Evolutionary conservation across 2,113 vertebrate species (phyloP), one percentile per base, ranked within the genome.

Genomic region (Neodontobutis hainanensis): DNA sequence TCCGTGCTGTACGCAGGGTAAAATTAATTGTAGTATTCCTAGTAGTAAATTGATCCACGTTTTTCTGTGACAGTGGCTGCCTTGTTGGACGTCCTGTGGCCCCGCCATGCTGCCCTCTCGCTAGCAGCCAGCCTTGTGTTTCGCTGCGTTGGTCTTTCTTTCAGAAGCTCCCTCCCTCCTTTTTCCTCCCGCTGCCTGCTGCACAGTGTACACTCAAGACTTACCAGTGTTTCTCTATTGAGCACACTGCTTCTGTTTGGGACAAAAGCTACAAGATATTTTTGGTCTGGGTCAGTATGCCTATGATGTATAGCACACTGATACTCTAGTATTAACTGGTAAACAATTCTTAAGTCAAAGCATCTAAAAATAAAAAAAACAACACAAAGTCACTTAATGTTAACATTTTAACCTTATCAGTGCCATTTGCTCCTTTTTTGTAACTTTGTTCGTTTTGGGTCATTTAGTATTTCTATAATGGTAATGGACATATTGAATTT

Each of bases 51-150:
- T 94, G 87, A 95, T 92, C 90, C 95, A 94, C 66, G 94, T 93
- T 85, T 94, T 94, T 61, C 92, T 92, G 88, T 94, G 94, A 88
- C 94, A 89, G 86, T 85, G 89, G 91, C 92, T 88, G 92, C 93
- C 86, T 73, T 91, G 91, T 76, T 91, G 92, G 91, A 94, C 92
- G 91, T 92, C 92, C 83, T 92, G 92, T 89, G 89, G 93, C 92
- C 93, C 94, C 94, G 95, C 95, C 95, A 96, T 97, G 93, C 94
- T 94, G 92, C 86, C 86, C 77, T 87, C 78, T 83, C 88, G 77
- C 82, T 86, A 85, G 86, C 80, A 85, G 78, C 85, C 75, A 76
- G 55, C 85, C 78, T 52, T 84, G 79, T 78, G 81, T 83, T 73
- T 55, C 77, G 69, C 80, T 67, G 74, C 58, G 81, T 68, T 66